Evolutionary conservation across 2,797 vertebrate genomes (phyloP).

Genomic region (Spizella passerina): DNA sequence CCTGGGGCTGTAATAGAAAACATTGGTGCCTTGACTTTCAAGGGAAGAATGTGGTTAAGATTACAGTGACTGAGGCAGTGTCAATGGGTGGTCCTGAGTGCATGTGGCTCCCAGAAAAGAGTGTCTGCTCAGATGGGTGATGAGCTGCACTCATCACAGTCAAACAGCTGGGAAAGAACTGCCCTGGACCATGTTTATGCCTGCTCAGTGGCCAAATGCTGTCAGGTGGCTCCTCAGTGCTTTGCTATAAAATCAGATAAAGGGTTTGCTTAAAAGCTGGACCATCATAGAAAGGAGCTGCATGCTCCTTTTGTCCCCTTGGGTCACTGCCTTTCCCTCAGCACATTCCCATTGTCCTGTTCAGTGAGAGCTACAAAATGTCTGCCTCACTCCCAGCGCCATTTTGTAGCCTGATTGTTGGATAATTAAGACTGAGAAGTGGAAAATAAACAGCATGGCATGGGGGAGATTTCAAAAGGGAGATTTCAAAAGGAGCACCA

Average conservation of each 20-base stretch:
- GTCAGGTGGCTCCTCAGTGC: not conserved
- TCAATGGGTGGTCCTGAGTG: conserved; percentile 31
- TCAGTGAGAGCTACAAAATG: conserved; percentile 67
- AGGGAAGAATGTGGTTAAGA: conserved; percentile 44
- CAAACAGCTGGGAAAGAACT: not conserved
- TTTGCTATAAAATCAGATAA: not conserved
- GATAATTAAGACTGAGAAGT: conserved; percentile 52
- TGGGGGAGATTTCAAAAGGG: conserved; percentile 58
- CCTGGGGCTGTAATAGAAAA: conserved; percentile 28
- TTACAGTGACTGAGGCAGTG: conserved; percentile 7
- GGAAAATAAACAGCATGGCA: conserved; percentile 48
- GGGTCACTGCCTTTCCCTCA: not conserved
- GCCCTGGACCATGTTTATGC: not conserved
- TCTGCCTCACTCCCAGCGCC: conserved; percentile 63
- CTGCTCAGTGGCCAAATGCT: not conserved
- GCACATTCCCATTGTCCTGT: not conserved
- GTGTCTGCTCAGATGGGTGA: not conserved
- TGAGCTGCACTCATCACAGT: accelerated
- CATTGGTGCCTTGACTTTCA: conserved; percentile 1
- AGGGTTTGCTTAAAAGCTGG: not conserved
- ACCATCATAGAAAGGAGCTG: not conserved
- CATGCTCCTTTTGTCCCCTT: not conserved
- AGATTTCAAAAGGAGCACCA: conserved; percentile 64
- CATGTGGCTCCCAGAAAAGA: not conserved
- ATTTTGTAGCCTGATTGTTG: conserved; percentile 70